Evolutionary conservation across 2,797 vertebrate genomes (phyloP).

Genomic region (Chelidonichthys spinosus): DNA sequence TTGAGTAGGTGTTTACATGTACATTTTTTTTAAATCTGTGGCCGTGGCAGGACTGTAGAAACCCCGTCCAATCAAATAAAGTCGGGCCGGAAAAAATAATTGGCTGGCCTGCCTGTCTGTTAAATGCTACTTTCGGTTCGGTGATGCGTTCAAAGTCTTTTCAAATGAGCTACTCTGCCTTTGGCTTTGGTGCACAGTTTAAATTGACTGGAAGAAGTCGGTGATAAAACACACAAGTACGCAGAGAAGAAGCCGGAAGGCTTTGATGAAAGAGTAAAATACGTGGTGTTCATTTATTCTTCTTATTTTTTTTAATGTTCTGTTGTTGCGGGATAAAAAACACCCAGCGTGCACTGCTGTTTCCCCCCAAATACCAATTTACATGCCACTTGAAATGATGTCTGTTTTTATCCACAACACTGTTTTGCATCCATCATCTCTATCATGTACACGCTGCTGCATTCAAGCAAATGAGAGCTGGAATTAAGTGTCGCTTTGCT

Average conservation of each 20-base stretch:
- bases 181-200: slow-evolving; percentile 13
- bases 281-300: background rate
- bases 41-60: too few relatives aligned
- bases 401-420: slow-evolving; percentile 35
- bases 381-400: slow-evolving; percentile 36
- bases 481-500: slow-evolving; percentile 37
- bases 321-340: background rate
- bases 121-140: too few relatives aligned
- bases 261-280: slow-evolving; percentile 17
- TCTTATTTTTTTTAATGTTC: slow-evolving; percentile 1
- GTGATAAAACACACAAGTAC: slow-evolving; percentile 11
- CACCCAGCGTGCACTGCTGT: background rate
- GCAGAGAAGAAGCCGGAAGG: slow-evolving; percentile 9
- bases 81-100: too few relatives aligned
- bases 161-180: too few relatives aligned
- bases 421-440: slow-evolving; percentile 37
- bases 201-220: slow-evolving; percentile 24
- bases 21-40: too few relatives aligned
- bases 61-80: too few relatives aligned
- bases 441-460: slow-evolving; percentile 12
- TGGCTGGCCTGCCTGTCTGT: too few relatives aligned
- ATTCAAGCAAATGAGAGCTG: slow-evolving; percentile 13
- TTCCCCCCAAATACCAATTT: slow-evolving; percentile 43
- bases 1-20: background rate
- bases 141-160: too few relatives aligned